Percentiles rank a stretch among this genome's conserved stretches.
Conservation (phyloP, 2,113 vertebrate species). For the Chelonoidis abingdonii region DNA sequence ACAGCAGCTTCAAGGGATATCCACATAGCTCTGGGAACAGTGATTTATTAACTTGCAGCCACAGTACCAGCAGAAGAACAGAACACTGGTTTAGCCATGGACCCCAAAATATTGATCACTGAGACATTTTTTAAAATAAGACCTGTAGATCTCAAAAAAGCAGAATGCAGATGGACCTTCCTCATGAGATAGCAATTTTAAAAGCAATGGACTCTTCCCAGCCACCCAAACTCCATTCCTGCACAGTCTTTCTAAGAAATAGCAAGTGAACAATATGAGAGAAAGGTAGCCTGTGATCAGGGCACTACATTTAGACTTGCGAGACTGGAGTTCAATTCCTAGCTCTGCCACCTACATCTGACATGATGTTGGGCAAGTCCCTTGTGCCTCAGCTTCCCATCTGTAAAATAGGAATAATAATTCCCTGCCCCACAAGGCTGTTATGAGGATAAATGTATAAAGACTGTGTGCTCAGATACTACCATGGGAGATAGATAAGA, state of each 20-base stretch:
- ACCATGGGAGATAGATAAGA: not conserved
- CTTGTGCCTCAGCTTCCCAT: accelerated
- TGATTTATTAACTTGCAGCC: conserved; percentile 26
- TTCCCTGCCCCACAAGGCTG: not conserved
- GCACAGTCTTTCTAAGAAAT: not conserved
- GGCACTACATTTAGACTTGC: not conserved
- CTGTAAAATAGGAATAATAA: accelerated
- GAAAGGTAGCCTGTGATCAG: accelerated
- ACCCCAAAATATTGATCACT: not conserved
- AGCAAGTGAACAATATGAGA: not conserved
- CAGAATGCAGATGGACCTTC: not conserved
- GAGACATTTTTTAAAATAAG: not conserved
- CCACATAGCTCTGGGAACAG: conserved; percentile 29
- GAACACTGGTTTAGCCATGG: accelerated
- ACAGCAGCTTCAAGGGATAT: conserved; percentile 49
- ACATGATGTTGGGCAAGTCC: not conserved
- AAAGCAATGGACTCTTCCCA: accelerated
- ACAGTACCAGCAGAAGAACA: not conserved
- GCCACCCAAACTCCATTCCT: not conserved
- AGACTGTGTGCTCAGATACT: not conserved
- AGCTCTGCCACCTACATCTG: not conserved
- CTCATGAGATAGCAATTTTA: not conserved
- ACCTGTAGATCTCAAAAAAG: not conserved
- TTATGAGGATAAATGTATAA: not conserved
- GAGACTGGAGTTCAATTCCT: not conserved